Conservation (phyloP, 1,140 invertebrate genomes). For the Acromyrmex echinatior region DNA sequence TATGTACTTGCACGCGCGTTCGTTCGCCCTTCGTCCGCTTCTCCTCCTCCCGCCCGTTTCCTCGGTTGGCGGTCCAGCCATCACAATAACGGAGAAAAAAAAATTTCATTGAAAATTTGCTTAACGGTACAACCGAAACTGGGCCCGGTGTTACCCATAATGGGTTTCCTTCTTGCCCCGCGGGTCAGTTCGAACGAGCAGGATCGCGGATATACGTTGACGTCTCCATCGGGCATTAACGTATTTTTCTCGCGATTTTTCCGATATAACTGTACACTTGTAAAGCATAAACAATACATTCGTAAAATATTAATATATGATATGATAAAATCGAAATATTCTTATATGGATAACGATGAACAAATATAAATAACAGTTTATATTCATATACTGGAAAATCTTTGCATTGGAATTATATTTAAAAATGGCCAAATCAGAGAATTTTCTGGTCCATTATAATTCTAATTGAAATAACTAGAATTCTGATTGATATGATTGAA, state of each 20-base stretch:
- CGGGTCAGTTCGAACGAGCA: slow-evolving; percentile 27
- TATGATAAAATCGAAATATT: background rate
- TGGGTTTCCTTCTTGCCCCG: slow-evolving; percentile 56
- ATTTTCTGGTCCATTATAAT: no score
- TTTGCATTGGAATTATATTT: no score
- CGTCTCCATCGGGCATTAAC: slow-evolving; percentile 31
- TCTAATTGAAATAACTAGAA: no score
- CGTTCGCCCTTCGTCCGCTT: background rate
- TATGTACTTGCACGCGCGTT: background rate
- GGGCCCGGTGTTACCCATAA: slow-evolving; percentile 53
- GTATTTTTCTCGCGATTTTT: background rate
- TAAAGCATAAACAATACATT: background rate
- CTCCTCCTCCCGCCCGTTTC: slow-evolving; percentile 39
- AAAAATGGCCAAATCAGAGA: no score
- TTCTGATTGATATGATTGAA: no score
- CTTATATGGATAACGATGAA: slow-evolving; percentile 21
- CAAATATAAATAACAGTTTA: background rate
- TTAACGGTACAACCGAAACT: slow-evolving; percentile 78
- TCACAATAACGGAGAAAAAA: slow-evolving; percentile 63
- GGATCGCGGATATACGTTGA: slow-evolving; percentile 21
- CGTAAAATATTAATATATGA: background rate
- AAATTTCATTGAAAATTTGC: slow-evolving; percentile 84
- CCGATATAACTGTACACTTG: background rate
- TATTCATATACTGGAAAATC: background rate
- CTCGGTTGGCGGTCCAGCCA: slow-evolving; percentile 38